phyloP scores from a whole-genome alignment of 2,888 invertebrate genomes.

The Gastrophysa polygoni region DNA sequence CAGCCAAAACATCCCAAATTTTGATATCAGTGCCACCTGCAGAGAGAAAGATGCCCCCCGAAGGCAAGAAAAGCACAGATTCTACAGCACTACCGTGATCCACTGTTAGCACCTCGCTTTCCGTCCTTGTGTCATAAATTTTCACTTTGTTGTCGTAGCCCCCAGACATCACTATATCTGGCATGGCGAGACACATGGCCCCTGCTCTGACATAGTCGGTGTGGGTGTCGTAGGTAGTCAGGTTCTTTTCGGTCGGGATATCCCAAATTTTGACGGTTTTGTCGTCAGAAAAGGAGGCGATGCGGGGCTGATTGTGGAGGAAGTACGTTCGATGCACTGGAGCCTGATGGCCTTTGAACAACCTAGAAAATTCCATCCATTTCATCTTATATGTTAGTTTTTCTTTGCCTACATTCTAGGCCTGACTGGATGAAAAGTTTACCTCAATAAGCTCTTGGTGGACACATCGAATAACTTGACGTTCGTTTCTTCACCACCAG shows the following conservation, averaged over 20 bases:
- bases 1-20: conserved; percentile 92
- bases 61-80: conserved; percentile 83
- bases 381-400: no score
- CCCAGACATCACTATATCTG: conserved; percentile 80
- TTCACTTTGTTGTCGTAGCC: conserved; percentile 89
- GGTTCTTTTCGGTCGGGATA: conserved; percentile 78
- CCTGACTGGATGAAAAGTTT: conserved; percentile 19
- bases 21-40: conserved; percentile 81
- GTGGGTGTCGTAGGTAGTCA: conserved; percentile 72
- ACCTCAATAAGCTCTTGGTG: conserved; percentile 75
- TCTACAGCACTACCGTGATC: conserved; percentile 92
- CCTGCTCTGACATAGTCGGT: conserved; percentile 86
- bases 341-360: conserved; percentile 84
- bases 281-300: conserved; percentile 91
- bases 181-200: conserved; percentile 75
- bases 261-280: conserved; percentile 90
- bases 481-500: conserved; percentile 87
- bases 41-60: conserved; percentile 88
- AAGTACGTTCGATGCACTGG: conserved; percentile 85
- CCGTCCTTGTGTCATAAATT: conserved; percentile 83
- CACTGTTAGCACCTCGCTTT: conserved; percentile 71
- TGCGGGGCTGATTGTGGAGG: conserved; percentile 75
- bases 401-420: no score
- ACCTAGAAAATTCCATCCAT: conserved; percentile 60
- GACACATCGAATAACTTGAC: conserved; percentile 89